Base-by-base conservation (phyloP, 2,888 invertebrate genomes). In the Bimastos eiseni region DNA sequence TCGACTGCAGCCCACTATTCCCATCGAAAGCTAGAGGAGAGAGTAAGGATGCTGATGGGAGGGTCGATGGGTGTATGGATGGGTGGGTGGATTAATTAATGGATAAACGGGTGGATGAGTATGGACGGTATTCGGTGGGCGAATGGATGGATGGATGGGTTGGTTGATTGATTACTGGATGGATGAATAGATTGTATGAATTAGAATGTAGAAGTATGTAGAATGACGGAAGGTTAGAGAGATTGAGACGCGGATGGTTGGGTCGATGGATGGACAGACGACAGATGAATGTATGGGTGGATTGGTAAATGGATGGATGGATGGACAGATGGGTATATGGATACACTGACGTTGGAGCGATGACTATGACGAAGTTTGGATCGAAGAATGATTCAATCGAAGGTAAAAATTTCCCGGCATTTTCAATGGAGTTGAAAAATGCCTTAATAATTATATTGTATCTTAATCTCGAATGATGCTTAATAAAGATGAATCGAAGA, bases 21-120 rank as follows among this genome's bases (percentile, higher is more conserved):
- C 90, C 91, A 38, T 90, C 90, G 37, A 90, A 90, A 44, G 90
- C 84, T 24, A 90, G 91, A 88, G 91, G 90, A 55, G 90, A 88
- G 88, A 89, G 91, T 91, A 44, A 89, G 91, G 84, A 90, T 86
- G 70, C 30, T n/a, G n/a, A n/a, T 30, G 70, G 6, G 17, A 17
- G 70, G 3, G 17, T 70, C 30, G 3, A 13, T 70, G 70, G 30
- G 17, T 70, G 70, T 0, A n/a, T 70, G 70, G 30, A n/a, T n/a
- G 30, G 30, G 17, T 70, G 70, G 6, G 17, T 70, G n/a, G 70
- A n/a, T 70, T n/a, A n/a, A n/a, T n/a, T n/a, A n/a, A n/a, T n/a
- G n/a, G n/a, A n/a, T n/a, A n/a, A n/a, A 24, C 1, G 11, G 21
- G n/a, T n/a, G n/a, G n/a, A n/a, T n/a, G n/a, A n/a, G 70, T 0